phyloP scores from a whole-genome alignment of 2,888 invertebrate genomes.

The Rhingia campestris region DNA sequence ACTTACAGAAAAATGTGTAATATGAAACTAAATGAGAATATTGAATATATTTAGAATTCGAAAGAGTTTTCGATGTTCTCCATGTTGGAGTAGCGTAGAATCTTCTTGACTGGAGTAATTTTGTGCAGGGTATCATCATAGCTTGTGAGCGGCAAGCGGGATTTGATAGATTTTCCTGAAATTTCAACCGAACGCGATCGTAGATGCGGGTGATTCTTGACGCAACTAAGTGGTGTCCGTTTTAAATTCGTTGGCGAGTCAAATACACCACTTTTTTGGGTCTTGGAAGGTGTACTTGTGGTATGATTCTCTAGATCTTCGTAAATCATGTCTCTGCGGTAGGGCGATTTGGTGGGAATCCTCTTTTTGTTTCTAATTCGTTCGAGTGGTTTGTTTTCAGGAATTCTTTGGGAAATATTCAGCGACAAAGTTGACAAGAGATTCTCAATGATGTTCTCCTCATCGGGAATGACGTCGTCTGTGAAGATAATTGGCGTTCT shows the following conservation, averaged over 20 bases:
- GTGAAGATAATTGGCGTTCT: conserved; percentile 81
- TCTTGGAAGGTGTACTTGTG: conserved; percentile 37
- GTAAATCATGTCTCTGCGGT: conserved; percentile 76
- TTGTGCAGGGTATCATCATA: conserved; percentile 77
- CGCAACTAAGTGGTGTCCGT: conserved; percentile 79
- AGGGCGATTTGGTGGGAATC: conserved; percentile 73
- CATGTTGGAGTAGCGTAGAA: conserved; percentile 68
- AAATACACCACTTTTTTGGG: conserved; percentile 73
- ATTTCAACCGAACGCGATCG: conserved; percentile 79
- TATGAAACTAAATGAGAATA: neutral
- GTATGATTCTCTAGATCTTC: conserved; percentile 76
- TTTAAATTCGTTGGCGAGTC: conserved; percentile 67
- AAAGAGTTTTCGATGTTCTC: conserved; percentile 69
- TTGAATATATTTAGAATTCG: conserved; percentile 42
- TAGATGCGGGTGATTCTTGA: conserved; percentile 78
- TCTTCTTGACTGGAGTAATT: conserved; percentile 66
- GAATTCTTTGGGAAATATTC: conserved; percentile 74
- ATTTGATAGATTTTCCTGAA: conserved; percentile 75
- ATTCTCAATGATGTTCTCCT: conserved; percentile 80
- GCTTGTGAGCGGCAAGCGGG: conserved; percentile 76
- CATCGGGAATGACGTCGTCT: conserved; percentile 78
- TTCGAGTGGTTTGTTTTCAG: conserved; percentile 78
- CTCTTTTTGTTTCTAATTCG: conserved; percentile 76
- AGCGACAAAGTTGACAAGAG: conserved; percentile 79
- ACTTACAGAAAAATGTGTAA: conserved; percentile 49